Conservation (phyloP, 2,113 vertebrate genomes). For the Beaufortia kweichowensis region DNA sequence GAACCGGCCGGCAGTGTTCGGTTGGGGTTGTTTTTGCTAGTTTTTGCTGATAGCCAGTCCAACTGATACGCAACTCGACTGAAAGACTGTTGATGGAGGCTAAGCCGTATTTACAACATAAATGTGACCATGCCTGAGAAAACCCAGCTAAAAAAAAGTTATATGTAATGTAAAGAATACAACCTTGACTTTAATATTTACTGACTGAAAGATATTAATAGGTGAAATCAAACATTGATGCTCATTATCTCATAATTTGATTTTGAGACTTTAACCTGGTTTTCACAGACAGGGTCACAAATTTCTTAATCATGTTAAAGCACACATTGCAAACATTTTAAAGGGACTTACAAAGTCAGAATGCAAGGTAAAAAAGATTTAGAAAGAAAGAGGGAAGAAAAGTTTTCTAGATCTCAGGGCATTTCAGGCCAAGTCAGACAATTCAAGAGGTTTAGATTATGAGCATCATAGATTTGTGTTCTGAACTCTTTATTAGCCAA, state of each 20-base stretch:
- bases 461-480: slow-evolving; percentile 25
- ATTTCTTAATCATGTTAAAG: too few relatives aligned
- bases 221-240: too few relatives aligned
- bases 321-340: not conserved
- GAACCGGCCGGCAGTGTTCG: slow-evolving; percentile 20
- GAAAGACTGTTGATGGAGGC: slow-evolving; percentile 52
- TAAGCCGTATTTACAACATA: slow-evolving; percentile 30
- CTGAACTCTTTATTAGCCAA: slow-evolving; percentile 42
- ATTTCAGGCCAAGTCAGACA: slow-evolving; percentile 5
- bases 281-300: too few relatives aligned
- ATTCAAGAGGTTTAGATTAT: slow-evolving; percentile 36
- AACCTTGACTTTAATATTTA: too few relatives aligned
- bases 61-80: slow-evolving; percentile 5
- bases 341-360: not conserved
- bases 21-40: slow-evolving; percentile 51
- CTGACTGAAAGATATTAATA: too few relatives aligned
- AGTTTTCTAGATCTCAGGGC: not conserved
- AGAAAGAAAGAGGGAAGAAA: not conserved
- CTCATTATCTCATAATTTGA: too few relatives aligned
- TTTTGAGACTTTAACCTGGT: too few relatives aligned
- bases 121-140: not conserved
- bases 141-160: too few relatives aligned
- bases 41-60: slow-evolving; percentile 43
- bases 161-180: too few relatives aligned
- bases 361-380: not conserved